A percentile compares a stretch with the other conserved stretches of the same genome.
phyloP scores from a whole-genome alignment of 2,113 vertebrate species.

The Amazona guildingii region DNA sequence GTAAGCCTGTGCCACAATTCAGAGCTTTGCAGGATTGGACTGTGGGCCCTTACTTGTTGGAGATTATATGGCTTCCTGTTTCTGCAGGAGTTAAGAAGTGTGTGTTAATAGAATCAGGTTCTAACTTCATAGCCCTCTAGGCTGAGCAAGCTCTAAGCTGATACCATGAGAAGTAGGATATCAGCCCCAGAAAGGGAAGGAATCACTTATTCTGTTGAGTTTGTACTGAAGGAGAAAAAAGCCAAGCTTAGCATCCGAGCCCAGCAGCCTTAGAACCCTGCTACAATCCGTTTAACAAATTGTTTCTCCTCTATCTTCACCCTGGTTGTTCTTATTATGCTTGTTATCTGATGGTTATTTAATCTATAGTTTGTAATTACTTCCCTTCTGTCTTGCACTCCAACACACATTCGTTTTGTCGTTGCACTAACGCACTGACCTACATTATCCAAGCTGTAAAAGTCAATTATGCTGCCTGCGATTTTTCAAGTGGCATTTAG shows the following conservation, averaged over 20 bases:
- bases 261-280: neutral
- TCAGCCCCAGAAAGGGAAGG: neutral
- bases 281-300: conserved; percentile 41
- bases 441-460: conserved; percentile 63
- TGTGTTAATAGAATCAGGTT: neutral
- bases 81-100: neutral
- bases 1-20: neutral
- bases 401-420: conserved; percentile 46
- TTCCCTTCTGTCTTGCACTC: conserved; percentile 67
- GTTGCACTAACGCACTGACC: conserved; percentile 52
- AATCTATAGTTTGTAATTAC: conserved; percentile 73
- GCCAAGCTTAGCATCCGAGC: neutral
- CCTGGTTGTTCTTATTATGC: conserved; percentile 42
- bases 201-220: neutral
- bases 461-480: conserved; percentile 58
- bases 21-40: neutral
- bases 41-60: neutral
- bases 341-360: conserved; percentile 72
- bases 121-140: neutral
- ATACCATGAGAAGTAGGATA: neutral
- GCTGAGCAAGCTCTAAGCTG: neutral
- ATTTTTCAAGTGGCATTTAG: conserved; percentile 62
- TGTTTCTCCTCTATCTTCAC: conserved; percentile 51
- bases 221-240: neutral
- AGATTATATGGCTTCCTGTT: neutral